phyloP scores from a whole-genome alignment of 1,140 invertebrate species.

The Cotesia typhae region DNA sequence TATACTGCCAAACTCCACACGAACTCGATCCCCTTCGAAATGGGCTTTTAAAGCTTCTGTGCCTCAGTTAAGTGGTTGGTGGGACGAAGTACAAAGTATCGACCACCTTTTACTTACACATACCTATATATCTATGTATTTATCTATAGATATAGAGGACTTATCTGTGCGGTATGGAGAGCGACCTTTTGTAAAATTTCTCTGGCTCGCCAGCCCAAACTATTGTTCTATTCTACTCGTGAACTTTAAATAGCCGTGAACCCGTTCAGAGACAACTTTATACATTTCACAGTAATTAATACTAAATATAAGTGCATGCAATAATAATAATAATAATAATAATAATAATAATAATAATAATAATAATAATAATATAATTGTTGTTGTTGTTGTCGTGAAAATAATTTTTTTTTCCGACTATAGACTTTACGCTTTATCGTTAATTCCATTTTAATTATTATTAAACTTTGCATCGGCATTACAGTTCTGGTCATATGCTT shows the following conservation, averaged over 20 bases:
- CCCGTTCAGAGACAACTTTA: constrained; percentile 7
- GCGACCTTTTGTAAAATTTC: constrained; percentile 7
- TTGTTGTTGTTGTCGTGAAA: too few species aligned
- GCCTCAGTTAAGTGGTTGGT: constrained; percentile 16
- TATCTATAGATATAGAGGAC: too few species aligned
- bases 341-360: too few species aligned
- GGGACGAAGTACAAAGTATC: constrained; percentile 13
- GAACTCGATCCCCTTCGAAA: constrained; percentile 11
- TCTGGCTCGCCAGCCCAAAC: constrained; percentile 1
- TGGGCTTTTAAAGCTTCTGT: constrained; percentile 11
- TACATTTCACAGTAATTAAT: background rate
- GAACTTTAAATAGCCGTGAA: constrained; percentile 8
- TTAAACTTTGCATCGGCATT: too few species aligned
- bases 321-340: too few species aligned
- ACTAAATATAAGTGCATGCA: background rate
- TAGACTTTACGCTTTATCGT: too few species aligned
- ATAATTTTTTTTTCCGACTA: too few species aligned
- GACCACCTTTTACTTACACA: background rate
- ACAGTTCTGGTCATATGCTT: too few species aligned
- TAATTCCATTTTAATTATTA: too few species aligned
- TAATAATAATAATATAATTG: too few species aligned
- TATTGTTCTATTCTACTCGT: background rate
- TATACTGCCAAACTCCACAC: constrained; percentile 5
- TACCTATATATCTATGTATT: background rate
- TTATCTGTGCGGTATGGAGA: background rate